A percentile compares a stretch with the other conserved stretches of the same genome.
These are phyloP conservation scores for Yponomeuta plumbellus DNA, from an alignment of 2,888 invertebrate species.

Conservation along the genomic window DNA sequence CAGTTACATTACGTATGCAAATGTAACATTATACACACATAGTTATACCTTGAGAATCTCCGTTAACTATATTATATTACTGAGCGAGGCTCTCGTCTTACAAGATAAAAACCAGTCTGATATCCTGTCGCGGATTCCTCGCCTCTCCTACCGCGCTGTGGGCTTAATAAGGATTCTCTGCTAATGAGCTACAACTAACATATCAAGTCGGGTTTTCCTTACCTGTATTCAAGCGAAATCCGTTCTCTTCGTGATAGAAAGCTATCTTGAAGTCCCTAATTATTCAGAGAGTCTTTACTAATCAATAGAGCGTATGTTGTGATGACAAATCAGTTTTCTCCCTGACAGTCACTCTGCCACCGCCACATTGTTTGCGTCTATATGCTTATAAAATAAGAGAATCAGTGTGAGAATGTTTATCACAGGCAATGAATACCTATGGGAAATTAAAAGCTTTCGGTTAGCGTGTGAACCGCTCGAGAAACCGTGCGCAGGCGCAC, in stretches of 20 bases:
- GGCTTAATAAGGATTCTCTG: constrained; percentile 13
- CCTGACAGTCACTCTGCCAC: not conserved
- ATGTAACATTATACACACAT: not conserved
- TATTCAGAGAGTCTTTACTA: not conserved
- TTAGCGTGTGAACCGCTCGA: constrained; percentile 60
- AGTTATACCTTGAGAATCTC: not conserved
- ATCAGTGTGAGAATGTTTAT: constrained; percentile 15
- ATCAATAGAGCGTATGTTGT: not conserved
- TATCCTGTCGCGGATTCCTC: constrained; percentile 25
- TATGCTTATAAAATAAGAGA: constrained; percentile 8
- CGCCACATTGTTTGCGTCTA: constrained; percentile 6
- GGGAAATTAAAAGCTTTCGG: constrained; percentile 19
- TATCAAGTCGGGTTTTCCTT: not conserved
- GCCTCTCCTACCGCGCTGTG: constrained; percentile 17
- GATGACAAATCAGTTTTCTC: not conserved
- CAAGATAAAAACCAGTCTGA: constrained; percentile 27
- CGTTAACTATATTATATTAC: not conserved
- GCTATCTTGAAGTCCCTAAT: not conserved
- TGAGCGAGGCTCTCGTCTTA: constrained; percentile 5
- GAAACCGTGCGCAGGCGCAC: constrained; percentile 42
- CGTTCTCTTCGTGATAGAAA: not conserved
- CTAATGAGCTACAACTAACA: not conserved
- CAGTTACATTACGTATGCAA: not conserved
- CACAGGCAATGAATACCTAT: constrained; percentile 14
- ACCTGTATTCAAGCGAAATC: not conserved